Evolutionary conservation across 30 jellyfish, hydroid and myxozoan species (phyloP).

Genomic region (Aurelia aurita complex sp. Pacific): DNA sequence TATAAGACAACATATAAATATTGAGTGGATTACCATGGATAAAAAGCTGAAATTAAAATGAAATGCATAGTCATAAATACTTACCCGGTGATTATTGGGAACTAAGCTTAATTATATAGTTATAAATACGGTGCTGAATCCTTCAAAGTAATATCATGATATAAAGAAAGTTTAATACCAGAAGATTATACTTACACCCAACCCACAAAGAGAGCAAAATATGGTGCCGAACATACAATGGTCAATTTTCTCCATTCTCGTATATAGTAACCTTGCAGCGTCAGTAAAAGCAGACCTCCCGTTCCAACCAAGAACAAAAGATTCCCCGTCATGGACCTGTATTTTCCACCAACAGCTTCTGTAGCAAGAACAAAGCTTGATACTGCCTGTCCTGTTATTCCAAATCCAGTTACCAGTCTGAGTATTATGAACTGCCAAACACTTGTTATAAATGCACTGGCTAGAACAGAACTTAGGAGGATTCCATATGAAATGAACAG

Average conservation of each 20-base stretch:
- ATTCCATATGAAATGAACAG: conserved; percentile 28
- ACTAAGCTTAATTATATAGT: not conserved
- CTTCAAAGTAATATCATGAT: not conserved
- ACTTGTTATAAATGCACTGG: conserved; percentile 66
- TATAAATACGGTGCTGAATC: not conserved
- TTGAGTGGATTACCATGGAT: no score
- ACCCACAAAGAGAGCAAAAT: conserved; percentile 30
- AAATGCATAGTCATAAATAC: no score
- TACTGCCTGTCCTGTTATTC: conserved; percentile 56
- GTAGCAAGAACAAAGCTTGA: conserved; percentile 57
- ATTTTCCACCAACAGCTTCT: conserved; percentile 77
- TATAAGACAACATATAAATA: no score
- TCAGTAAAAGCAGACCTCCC: conserved; percentile 39
- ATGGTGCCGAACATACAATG: conserved; percentile 81
- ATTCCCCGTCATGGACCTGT: conserved; percentile 62
- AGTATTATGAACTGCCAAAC: conserved; percentile 68
- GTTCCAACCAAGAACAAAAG: conserved; percentile 47
- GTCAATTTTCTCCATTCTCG: conserved; percentile 73
- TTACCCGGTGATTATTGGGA: not conserved
- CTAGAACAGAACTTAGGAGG: conserved; percentile 38
- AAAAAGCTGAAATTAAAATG: no score
- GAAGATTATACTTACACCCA: conserved; percentile 56
- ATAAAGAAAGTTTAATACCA: not conserved
- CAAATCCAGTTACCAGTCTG: conserved; percentile 65
- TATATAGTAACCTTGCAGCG: conserved; percentile 68